Evolutionary conservation across 2,888 invertebrate species (phyloP), one percentile per base, ranked within the genome.

Genomic region (Leucophenga montana): DNA sequence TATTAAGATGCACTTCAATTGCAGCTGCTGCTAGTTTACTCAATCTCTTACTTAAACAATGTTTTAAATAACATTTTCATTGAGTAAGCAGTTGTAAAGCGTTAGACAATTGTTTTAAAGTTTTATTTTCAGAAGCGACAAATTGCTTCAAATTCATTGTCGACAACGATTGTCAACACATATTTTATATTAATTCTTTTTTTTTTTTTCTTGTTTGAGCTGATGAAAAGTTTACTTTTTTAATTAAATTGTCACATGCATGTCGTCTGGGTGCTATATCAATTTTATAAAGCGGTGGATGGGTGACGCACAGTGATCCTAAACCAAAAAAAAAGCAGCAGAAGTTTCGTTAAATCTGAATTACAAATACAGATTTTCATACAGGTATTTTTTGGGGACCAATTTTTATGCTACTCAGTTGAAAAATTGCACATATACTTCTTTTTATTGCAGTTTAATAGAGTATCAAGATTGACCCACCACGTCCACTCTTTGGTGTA

Each of bases 231-330:
- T 46, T n/a, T 20, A 16, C 13, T 64, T 64, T 64, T 62, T 22
- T 33, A 64, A 64, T 64, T 33, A 64, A 64, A 64, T 46, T 64
- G 62, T 64, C 61, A 61, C 61, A 61, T 61, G 39, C 27, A 50
- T 50, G 50, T 50, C 50, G 9, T 11, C 11, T 39, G 8, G 39
- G 39, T 8, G 39, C 11, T 39, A 11, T 11, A 39, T 11, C 39
- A n/a, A n/a, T n/a, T n/a, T n/a, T 39, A 11, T 39, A 8, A 39
- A 39, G 11, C 11, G 9, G 9, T 39, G 1, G 11, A 39, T 39
- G 33, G 8, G 8, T 33, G n/a, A n/a, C n/a, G n/a, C n/a, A n/a
- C n/a, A n/a, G n/a, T n/a, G n/a, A n/a, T n/a, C n/a, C n/a, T n/a
- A n/a, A n/a, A n/a, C n/a, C n/a, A n/a, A n/a, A n/a, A n/a, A n/a